Evolutionary conservation across 1,140 invertebrate species (phyloP).

Genomic region (Branchinecta lynchi): DNA sequence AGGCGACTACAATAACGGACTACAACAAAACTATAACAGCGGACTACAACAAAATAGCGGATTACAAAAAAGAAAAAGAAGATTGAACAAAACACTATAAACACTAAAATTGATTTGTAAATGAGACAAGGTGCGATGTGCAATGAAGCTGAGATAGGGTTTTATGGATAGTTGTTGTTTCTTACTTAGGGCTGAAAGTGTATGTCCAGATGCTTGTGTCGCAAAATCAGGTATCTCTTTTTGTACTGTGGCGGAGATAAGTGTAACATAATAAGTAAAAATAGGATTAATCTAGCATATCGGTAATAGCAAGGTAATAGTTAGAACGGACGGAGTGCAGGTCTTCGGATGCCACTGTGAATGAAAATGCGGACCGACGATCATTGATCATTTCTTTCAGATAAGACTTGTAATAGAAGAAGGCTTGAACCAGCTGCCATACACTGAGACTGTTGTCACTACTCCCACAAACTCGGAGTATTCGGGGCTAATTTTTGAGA

Average conservation of each 20-base stretch:
- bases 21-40: no score
- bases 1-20: no score
- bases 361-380: not conserved
- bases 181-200: no score
- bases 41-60: no score
- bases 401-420: slow-evolving; percentile 95
- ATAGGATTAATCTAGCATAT: not conserved
- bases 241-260: not conserved
- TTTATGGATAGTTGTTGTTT: no score
- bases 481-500: slow-evolving; percentile 78
- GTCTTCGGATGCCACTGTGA: not conserved
- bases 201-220: no score
- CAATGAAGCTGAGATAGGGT: no score
- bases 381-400: slow-evolving; percentile 31
- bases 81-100: no score
- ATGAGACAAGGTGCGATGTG: no score
- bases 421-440: slow-evolving; percentile 91
- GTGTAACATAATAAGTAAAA: not conserved
- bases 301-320: not conserved
- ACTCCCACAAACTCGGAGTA: slow-evolving; percentile 86
- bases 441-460: slow-evolving; percentile 66
- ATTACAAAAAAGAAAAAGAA: no score
- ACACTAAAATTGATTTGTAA: no score
- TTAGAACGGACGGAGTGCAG: not conserved
- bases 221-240: no score